Conservation (phyloP, 2,113 vertebrate genomes). For the Colaptes auratus region DNA sequence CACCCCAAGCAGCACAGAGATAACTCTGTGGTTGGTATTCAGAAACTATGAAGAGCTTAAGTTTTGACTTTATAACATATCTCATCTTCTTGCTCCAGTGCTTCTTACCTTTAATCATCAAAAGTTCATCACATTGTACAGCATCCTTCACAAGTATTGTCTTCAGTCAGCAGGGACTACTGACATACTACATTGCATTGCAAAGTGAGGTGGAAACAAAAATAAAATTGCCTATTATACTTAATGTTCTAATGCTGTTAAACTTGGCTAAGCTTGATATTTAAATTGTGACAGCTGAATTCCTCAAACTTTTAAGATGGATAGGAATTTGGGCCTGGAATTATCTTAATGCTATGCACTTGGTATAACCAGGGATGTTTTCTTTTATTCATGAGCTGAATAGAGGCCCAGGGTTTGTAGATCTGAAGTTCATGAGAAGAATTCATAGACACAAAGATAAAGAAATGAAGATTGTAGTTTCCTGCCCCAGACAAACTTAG, state of each 20-base stretch:
- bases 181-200: background rate
- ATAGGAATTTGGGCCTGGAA: background rate
- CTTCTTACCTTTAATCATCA: background rate
- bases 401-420: background rate
- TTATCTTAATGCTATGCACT: background rate
- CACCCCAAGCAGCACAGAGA: background rate
- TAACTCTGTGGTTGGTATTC: background rate
- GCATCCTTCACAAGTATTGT: background rate
- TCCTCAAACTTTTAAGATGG: background rate
- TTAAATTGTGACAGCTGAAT: conserved; percentile 17
- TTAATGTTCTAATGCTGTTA: conserved; percentile 24
- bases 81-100: background rate
- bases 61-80: background rate
- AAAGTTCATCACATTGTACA: background rate
- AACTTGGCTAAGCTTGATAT: conserved; percentile 34
- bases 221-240: conserved; percentile 32
- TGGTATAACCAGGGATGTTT: background rate
- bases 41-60: background rate
- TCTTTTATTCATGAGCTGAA: background rate
- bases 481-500: background rate
- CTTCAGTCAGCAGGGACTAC: background rate
- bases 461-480: background rate
- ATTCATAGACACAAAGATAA: background rate
- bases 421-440: background rate
- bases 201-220: conserved; percentile 20